Evolutionary conservation across 2,797 vertebrate species (phyloP).

Genomic region (Pangasius mekongensis): DNA sequence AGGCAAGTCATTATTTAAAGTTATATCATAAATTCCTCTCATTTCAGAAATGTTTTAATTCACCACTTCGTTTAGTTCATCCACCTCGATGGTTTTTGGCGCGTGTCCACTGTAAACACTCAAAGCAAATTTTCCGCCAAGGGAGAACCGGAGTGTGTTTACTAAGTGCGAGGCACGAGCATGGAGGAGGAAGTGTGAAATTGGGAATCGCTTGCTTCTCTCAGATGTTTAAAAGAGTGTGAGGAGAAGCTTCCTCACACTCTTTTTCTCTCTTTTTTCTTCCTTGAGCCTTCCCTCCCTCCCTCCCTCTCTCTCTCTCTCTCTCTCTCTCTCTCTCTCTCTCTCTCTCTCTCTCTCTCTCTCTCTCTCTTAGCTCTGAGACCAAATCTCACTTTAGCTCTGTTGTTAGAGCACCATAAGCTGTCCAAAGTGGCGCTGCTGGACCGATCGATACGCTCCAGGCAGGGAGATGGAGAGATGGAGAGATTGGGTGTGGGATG

Average conservation of each 20-base stretch:
- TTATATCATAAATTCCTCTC: neutral
- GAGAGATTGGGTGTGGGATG: conserved; percentile 26
- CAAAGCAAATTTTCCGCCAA: neutral
- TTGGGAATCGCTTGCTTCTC: conserved; percentile 28
- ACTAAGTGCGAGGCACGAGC: conserved; percentile 10
- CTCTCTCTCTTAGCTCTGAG: neutral
- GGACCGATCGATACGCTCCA: conserved; percentile 49
- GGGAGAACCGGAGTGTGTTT: conserved; percentile 30
- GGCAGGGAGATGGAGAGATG: conserved; percentile 32
- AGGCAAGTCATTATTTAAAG: neutral
- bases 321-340: neutral
- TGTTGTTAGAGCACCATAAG: conserved; percentile 40
- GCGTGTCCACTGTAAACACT: neutral
- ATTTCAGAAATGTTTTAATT: neutral
- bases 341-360: neutral
- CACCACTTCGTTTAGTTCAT: neutral
- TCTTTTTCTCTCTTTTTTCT: conserved; percentile 29
- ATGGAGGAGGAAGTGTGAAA: conserved; percentile 46
- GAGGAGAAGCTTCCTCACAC: neutral
- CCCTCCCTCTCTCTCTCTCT: neutral
- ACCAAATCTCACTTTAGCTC: conserved; percentile 41
- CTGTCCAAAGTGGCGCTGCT: conserved; percentile 19
- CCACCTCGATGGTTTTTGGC: neutral
- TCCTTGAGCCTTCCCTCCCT: conserved; percentile 16
- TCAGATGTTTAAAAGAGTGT: conserved; percentile 30